Conservation (phyloP, 2,113 vertebrate species). For the Rafetus swinhoei region DNA sequence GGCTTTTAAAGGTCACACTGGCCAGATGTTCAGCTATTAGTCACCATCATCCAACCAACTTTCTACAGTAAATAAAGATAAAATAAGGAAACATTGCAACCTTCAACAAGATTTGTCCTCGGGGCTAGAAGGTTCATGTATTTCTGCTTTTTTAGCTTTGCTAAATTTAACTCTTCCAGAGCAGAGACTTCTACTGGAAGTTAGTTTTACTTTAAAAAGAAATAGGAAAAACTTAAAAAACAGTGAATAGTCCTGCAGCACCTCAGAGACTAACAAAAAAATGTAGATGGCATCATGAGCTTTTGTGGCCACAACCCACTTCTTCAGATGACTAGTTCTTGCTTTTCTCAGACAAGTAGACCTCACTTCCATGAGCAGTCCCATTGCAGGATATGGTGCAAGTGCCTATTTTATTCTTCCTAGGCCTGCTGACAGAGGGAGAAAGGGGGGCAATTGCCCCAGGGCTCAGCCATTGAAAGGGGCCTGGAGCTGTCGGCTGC, state of each 20-base stretch:
- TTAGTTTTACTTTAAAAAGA: conserved; percentile 64
- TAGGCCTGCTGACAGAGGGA: too few relatives aligned
- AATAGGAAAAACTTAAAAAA: neutral
- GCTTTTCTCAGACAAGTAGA: neutral
- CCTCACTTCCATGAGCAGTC: neutral
- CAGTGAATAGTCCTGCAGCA: too few relatives aligned
- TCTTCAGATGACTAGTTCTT: neutral
- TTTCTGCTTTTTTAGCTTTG: conserved; percentile 75
- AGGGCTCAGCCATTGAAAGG: too few relatives aligned
- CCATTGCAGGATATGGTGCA: neutral
- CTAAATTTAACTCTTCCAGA: conserved; percentile 60
- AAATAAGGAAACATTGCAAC: conserved; percentile 78
- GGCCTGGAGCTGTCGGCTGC: too few relatives aligned
- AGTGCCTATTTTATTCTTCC: neutral
- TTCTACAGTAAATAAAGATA: conserved; percentile 85
- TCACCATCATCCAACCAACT: conserved; percentile 80
- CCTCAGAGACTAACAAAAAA: too few relatives aligned
- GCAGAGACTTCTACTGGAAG: conserved; percentile 54
- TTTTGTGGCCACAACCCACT: too few relatives aligned
- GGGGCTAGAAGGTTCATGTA: conserved; percentile 71
- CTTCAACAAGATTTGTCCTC: conserved; percentile 77
- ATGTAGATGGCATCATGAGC: too few relatives aligned
- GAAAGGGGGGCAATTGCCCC: too few relatives aligned
- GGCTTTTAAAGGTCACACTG: conserved; percentile 82
- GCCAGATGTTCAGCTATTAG: conserved; percentile 84